Evolutionary conservation across 2,888 invertebrate species (phyloP).

Genomic region (Acholoe squamosa): DNA sequence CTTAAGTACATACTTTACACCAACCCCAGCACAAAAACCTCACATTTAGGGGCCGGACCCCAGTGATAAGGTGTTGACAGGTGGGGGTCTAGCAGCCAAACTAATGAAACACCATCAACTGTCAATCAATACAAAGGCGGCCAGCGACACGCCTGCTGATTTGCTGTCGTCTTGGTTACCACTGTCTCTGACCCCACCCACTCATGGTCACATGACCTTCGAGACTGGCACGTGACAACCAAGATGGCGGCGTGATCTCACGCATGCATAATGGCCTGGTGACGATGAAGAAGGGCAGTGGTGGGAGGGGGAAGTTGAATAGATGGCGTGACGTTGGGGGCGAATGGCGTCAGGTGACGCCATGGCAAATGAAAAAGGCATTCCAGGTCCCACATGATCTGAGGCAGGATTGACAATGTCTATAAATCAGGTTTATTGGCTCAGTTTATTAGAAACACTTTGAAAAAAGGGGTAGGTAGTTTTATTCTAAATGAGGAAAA

Average conservation of each 20-base stretch:
- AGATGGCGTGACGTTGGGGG: not conserved
- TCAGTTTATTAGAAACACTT: not conserved
- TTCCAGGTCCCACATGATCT: not conserved
- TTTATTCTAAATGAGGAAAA: no score
- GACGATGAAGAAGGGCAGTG: not conserved
- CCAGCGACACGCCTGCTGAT: not conserved
- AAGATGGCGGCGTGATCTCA: not conserved
- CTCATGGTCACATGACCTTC: conserved; percentile 15
- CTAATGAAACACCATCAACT: not conserved
- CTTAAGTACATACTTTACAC: no score
- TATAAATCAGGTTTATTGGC: conserved; percentile 11
- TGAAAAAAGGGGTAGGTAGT: no score
- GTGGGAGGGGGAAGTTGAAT: not conserved
- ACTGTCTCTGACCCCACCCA: not conserved
- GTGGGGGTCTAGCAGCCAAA: not conserved
- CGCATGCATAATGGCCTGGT: not conserved
- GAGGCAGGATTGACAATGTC: not conserved
- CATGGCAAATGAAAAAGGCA: not conserved
- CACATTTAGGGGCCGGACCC: no score
- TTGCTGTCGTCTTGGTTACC: not conserved
- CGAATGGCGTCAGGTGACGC: not conserved
- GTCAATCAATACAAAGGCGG: not conserved
- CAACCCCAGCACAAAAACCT: no score
- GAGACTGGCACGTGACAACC: not conserved
- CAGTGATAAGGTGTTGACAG: not conserved